Base-by-base conservation (phyloP, 2,888 invertebrate genomes). In the Dromius quadrimaculatus region DNA sequence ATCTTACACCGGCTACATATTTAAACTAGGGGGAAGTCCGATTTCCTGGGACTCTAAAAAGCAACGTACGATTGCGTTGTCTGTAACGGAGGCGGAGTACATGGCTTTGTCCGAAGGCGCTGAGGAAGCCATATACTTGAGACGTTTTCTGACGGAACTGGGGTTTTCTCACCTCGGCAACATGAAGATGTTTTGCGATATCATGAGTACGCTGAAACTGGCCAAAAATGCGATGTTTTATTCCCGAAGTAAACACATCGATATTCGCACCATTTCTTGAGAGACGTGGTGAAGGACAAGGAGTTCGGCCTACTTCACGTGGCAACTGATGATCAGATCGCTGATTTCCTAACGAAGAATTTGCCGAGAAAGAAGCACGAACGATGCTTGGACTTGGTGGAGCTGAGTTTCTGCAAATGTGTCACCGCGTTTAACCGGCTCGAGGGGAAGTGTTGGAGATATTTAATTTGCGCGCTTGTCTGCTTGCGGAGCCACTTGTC, bases 1-100 rank as follows among this genome's bases (percentile, higher is more conserved):
- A n/a, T n/a, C n/a, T n/a, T n/a, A n/a, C n/a, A n/a, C n/a, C n/a
- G n/a, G n/a, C n/a, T n/a, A n/a, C n/a, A n/a, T n/a, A n/a, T n/a
- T n/a, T n/a, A n/a, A n/a, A n/a, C n/a, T n/a, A n/a, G n/a, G n/a
- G n/a, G n/a, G n/a, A n/a, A n/a, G 28, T 4, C 45, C 71, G 0
- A 15, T 73, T 1, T 28, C 50, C 1, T 73, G 71, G 62, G 28
- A 54, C 0, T 17, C 36, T 0, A 28, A 38, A 9, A 71, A 69
- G 15, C 70, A 73, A 28, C 28, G 57, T 13, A 32, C 66, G 0
- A 71, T 72, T 0, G 69, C 72, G 0, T 28, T 71, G 0, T 72
- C 71, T 0, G 38, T 69, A 0, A 73, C 66, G 0, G 71, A 71
- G 8, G 57, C 74, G 1, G 65, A 73, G 13, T 73, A 74, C n/a